A percentile compares a stretch with the other conserved stretches of the same genome.
These are phyloP conservation scores for Abscondita cerata DNA, from an alignment of 2,888 invertebrate genomes.

Conservation along the genomic window DNA sequence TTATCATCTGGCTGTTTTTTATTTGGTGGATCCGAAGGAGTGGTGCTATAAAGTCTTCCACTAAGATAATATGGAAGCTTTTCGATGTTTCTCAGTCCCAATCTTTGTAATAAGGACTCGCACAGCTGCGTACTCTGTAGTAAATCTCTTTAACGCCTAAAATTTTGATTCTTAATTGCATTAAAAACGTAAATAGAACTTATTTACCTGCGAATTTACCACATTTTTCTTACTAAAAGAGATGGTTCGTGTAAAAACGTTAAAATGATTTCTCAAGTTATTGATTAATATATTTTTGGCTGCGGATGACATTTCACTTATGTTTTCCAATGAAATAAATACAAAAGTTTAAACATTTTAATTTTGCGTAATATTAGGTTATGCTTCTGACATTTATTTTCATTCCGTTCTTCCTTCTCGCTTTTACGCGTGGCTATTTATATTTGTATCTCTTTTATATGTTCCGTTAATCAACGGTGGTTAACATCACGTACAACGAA, in stretches of 20 bases:
- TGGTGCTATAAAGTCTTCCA: slow-evolving; percentile 47
- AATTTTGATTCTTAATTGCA: neutral
- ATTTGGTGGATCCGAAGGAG: too few relatives aligned
- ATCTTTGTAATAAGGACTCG: slow-evolving; percentile 62
- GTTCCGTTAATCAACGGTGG: too few relatives aligned
- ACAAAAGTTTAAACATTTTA: slow-evolving; percentile 5
- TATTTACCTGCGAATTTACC: neutral
- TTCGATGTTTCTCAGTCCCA: slow-evolving; percentile 58
- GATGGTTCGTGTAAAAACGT: neutral
- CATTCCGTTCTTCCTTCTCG: neutral
- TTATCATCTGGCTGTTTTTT: slow-evolving; percentile 36
- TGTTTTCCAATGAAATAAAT: neutral
- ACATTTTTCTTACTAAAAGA: too few relatives aligned
- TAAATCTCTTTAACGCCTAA: slow-evolving; percentile 43
- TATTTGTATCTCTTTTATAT: neutral
- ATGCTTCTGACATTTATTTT: slow-evolving; percentile 7
- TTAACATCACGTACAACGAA: too few relatives aligned
- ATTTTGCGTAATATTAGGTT: slow-evolving; percentile 8
- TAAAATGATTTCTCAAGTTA: neutral
- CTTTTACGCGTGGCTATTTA: neutral
- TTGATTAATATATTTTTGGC: neutral
- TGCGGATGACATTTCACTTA: neutral
- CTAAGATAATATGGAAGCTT: slow-evolving; percentile 47
- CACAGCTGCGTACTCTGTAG: slow-evolving; percentile 65
- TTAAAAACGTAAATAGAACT: neutral